Evolutionary conservation across 2,113 vertebrate genomes (phyloP), one percentile per base, ranked within the genome.

Genomic region (Chaetodon trifascialis): DNA sequence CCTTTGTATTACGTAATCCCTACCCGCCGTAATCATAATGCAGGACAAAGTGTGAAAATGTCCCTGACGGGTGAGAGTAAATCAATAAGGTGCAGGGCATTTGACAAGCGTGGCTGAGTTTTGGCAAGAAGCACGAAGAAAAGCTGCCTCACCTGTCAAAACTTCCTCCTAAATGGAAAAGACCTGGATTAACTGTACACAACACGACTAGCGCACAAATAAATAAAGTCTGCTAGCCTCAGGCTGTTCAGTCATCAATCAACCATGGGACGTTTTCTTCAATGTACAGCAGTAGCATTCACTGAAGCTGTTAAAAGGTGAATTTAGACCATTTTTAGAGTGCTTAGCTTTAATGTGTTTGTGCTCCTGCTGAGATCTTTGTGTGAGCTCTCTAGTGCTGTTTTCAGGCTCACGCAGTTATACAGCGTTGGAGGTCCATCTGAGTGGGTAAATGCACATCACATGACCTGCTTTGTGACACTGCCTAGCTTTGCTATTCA

Each of bases 101-200:
- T n/a, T 9, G 56, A 36, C 34, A 23, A n/a, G 60, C 54, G 4
- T 86, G 70, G 76, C 76, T 9, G 0, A 7, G 56, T 36, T 64
- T 84, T 71, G 77, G 76, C 82, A 86, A 51, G 54, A 64, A 8
- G 56, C 81, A 2, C 11, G 4, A 6, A 47, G 79, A 16, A 44
- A 9, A 76, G 75, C 54, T 30, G 38, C 51, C 73, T 82, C 84
- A 40, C 38, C 86, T 88, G 81, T 83, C 86, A 89, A 3, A 88
- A 90, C 80, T 49, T 89, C 86, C 75, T 90, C 38, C 14, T 56
- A 1, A 19, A 44, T 21, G 17, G 70, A 69, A 7, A 7, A 70
- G 69, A 68, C 3, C 5, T 16, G 66, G 73, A 83, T 89, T 71
- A 82, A 25, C 76, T 71, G 23, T 4, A 59, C 60, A 44, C 83